A percentile compares a stretch with the other conserved stretches of the same genome.
Conservation (phyloP, 2,888 invertebrate genomes). For the Cheilosia vulpina region DNA sequence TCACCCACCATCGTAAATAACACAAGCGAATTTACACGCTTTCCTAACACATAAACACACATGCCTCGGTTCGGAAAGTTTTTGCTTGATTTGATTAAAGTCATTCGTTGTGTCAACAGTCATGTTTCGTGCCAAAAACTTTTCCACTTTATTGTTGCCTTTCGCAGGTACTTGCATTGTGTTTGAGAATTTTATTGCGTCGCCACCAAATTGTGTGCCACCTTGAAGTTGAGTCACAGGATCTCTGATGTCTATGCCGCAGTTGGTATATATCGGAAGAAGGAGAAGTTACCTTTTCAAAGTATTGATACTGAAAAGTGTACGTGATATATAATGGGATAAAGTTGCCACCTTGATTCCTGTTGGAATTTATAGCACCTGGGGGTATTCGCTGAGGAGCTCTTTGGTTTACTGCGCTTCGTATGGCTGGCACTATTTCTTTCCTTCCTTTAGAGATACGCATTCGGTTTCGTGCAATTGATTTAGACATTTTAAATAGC, state of each 20-base stretch:
- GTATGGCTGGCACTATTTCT: no score
- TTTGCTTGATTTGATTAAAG: conserved; percentile 59
- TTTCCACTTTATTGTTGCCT: conserved; percentile 57
- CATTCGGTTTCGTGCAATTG: no score
- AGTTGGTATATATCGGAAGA: neutral
- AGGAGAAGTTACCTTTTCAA: neutral
- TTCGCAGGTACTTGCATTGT: conserved; percentile 34
- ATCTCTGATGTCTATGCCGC: neutral
- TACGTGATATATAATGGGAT: neutral
- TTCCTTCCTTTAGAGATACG: no score
- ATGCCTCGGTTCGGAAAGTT: neutral
- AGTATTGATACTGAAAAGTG: conserved; percentile 5
- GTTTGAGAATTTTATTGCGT: conserved; percentile 40
- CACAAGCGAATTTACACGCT: conserved; percentile 11
- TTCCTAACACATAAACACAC: conserved; percentile 13
- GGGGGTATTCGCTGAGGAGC: no score
- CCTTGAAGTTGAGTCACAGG: conserved; percentile 41
- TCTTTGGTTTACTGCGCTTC: no score
- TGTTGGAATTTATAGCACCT: neutral
- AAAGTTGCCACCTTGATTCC: neutral
- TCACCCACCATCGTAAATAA: neutral
- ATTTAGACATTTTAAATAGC: no score
- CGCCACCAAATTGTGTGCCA: conserved; percentile 11
- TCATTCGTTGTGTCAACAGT: conserved; percentile 59
- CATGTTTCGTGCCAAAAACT: conserved; percentile 44